These are phyloP conservation scores for Xenopus petersii DNA, from an alignment of 2,797 vertebrate genomes.

Conservation along the genomic window DNA sequence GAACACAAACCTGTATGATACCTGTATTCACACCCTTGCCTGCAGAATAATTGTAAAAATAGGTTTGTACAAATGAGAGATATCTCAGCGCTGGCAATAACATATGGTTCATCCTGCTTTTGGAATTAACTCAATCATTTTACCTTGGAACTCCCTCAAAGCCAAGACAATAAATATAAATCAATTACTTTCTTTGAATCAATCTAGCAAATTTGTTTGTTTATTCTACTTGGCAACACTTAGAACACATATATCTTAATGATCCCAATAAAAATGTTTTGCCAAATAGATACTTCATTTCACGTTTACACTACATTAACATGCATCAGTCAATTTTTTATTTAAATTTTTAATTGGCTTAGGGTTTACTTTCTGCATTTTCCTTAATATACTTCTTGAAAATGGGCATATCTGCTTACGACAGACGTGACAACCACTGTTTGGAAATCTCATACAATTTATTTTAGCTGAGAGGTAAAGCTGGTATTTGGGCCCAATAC, in stretches of 20 bases:
- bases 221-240: slow-evolving; percentile 64
- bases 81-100: slow-evolving; percentile 43
- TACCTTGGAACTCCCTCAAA: slow-evolving; percentile 61
- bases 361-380: no score
- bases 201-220: slow-evolving; percentile 63
- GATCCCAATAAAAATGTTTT: slow-evolving; percentile 60
- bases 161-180: slow-evolving; percentile 62
- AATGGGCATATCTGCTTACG: not conserved
- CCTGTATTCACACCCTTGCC: not conserved
- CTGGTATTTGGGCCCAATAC: no score
- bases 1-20: no score
- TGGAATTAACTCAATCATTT: slow-evolving; percentile 55
- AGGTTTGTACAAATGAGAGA: slow-evolving; percentile 15
- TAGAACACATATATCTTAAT: slow-evolving; percentile 58
- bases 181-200: slow-evolving; percentile 61
- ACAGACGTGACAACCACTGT: no score
- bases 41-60: not conserved
- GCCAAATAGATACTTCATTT: slow-evolving; percentile 42
- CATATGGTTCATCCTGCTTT: slow-evolving; percentile 55
- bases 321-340: not conserved
- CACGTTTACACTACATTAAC: slow-evolving; percentile 21
- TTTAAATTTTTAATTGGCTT: slow-evolving; percentile 5
- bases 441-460: no score
- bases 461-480: not conserved
- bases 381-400: not conserved